phyloP scores from a whole-genome alignment of 1,140 invertebrate species.

The Drosophila sulfurigaster region DNA sequence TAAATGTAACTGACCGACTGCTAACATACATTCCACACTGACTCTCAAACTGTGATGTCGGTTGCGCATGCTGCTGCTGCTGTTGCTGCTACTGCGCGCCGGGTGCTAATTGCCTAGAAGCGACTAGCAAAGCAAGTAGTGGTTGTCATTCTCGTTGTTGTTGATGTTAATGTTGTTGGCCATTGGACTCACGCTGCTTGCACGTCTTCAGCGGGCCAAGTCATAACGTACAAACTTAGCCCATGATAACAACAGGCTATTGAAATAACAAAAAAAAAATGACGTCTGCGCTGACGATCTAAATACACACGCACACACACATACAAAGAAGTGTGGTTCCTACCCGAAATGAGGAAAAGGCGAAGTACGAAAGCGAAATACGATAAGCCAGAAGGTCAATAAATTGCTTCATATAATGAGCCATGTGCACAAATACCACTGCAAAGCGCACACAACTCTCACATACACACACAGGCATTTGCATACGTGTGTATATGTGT shows the following conservation, averaged over 20 bases:
- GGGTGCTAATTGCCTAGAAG: constrained; percentile 38
- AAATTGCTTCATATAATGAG: constrained; percentile 71
- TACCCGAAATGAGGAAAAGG: constrained; percentile 38
- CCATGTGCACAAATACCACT: constrained; percentile 37
- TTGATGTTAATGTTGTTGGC: constrained; percentile 5
- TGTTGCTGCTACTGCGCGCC: constrained; percentile 26
- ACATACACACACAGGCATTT: constrained; percentile 19
- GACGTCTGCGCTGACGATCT: constrained; percentile 51
- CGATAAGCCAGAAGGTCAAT: constrained; percentile 81
- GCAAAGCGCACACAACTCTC: background rate
- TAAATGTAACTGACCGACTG: constrained; percentile 32
- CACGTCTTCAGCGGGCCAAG: constrained; percentile 16
- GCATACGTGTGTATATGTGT: constrained; percentile 29
- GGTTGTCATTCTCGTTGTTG: background rate
- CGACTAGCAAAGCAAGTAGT: constrained; percentile 4
- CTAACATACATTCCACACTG: constrained; percentile 13
- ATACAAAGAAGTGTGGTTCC: constrained; percentile 14
- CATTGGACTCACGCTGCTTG: constrained; percentile 24
- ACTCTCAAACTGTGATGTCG: constrained; percentile 20
- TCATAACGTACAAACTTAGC: constrained; percentile 20
- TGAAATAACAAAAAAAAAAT: constrained; percentile 30
- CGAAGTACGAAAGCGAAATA: constrained; percentile 61
- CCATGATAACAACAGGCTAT: constrained; percentile 43
- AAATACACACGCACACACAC: background rate
- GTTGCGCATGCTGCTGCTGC: background rate